Evolutionary conservation across 1,140 invertebrate species (phyloP).

Genomic region (Armadillidium nasatum): DNA sequence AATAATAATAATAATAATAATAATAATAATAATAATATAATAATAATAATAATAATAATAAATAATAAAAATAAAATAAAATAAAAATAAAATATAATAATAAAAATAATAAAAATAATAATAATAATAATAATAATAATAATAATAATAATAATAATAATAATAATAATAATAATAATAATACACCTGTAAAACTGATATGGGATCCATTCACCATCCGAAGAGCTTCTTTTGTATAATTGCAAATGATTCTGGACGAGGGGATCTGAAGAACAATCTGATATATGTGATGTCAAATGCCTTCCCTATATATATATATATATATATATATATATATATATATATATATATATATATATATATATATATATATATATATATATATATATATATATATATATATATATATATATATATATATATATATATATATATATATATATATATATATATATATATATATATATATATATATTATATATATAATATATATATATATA

Average conservation of each 20-base stretch:
- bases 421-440: no score
- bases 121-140: constrained; percentile 1
- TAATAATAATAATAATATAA: not conserved
- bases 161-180: not conserved
- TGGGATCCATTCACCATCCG: constrained; percentile 82
- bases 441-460: no score
- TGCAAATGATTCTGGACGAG: constrained; percentile 92
- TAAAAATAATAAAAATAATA: not conserved
- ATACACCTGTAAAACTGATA: constrained; percentile 89
- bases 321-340: constrained; percentile 14
- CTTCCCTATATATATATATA: constrained; percentile 65
- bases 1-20: constrained; percentile 17
- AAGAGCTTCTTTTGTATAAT: constrained; percentile 79
- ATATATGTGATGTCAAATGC: constrained; percentile 96
- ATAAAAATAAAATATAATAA: not conserved
- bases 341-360: constrained; percentile 11
- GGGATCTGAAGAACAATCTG: constrained; percentile 84
- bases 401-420: no score
- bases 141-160: constrained; percentile 12
- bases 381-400: no score
- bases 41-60: not conserved
- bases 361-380: not conserved
- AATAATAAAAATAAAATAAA: constrained; percentile 18
- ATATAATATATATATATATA: no score
- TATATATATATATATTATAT: no score